Percentiles rank a stretch among this genome's conserved stretches.
Evolutionary conservation across 2,797 vertebrate species (phyloP).

Genomic region (Menidia menidia): DNA sequence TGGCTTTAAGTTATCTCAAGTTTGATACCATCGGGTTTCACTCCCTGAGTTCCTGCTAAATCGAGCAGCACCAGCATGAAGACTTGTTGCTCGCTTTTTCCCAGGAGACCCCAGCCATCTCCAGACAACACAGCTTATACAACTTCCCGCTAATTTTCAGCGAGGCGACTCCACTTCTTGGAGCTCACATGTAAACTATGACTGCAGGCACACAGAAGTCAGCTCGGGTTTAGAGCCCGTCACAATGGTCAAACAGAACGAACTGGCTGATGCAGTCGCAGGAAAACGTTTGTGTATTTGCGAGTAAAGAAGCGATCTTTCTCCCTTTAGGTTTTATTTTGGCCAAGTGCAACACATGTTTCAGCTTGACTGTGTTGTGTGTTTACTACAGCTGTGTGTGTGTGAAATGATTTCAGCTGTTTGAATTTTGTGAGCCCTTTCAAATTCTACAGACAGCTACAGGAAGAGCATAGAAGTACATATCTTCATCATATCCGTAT

Average conservation of each 20-base stretch:
- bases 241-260: conserved; percentile 21
- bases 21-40: conserved; percentile 28
- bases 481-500: conserved; percentile 25
- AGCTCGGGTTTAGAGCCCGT: conserved; percentile 29
- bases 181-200: conserved; percentile 20
- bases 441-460: conserved; percentile 39
- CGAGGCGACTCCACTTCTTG: conserved; percentile 34
- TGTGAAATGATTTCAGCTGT: conserved; percentile 62
- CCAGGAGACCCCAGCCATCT: conserved; percentile 32
- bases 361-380: conserved; percentile 61
- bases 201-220: conserved; percentile 49
- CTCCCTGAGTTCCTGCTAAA: conserved; percentile 4
- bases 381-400: conserved; percentile 71
- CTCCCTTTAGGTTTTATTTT: conserved; percentile 48
- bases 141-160: conserved; percentile 56
- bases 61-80: conserved; percentile 23
- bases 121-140: conserved; percentile 45
- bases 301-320: conserved; percentile 31
- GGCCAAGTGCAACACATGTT: conserved; percentile 62
- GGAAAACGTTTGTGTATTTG: conserved; percentile 42
- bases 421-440: conserved; percentile 61
- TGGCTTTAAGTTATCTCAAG: conserved; percentile 10
- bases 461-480: conserved; percentile 20
- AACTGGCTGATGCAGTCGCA: conserved; percentile 28
- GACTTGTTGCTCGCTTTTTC: conserved; percentile 22